A percentile compares a stretch with the other conserved stretches of the same genome.
These are phyloP conservation scores for Acanthornis magna DNA, from an alignment of 2,797 vertebrate species.

Conservation along the genomic window DNA sequence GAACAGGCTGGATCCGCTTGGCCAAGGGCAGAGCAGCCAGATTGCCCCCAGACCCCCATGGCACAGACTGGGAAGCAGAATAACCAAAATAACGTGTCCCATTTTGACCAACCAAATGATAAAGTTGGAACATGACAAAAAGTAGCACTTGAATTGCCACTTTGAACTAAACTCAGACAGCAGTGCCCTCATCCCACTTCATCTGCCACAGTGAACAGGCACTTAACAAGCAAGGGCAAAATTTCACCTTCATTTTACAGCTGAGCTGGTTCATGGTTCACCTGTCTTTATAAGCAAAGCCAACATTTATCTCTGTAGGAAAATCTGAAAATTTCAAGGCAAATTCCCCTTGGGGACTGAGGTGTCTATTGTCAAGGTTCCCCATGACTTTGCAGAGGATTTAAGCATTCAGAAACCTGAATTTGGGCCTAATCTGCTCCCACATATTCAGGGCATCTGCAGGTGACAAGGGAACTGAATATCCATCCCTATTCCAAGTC, in stretches of 20 bases:
- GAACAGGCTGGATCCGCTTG: background rate
- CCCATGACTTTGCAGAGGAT: background rate
- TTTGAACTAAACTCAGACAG: background rate
- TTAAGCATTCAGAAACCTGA: background rate
- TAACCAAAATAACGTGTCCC: background rate
- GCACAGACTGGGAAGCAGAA: background rate
- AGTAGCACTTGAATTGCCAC: background rate
- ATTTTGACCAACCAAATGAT: background rate
- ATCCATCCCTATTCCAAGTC: background rate
- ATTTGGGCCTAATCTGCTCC: background rate
- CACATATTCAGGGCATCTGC: background rate
- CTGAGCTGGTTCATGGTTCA: background rate
- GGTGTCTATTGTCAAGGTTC: background rate
- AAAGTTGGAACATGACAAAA: background rate
- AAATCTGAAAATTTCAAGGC: background rate
- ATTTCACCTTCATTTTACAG: background rate
- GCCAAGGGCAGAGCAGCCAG: background rate
- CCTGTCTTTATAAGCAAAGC: background rate
- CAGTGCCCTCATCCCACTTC: background rate
- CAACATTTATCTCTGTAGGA: background rate
- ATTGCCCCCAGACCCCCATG: background rate
- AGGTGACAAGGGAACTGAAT: background rate
- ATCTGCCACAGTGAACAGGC: background rate
- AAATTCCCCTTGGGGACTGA: fast-evolving
- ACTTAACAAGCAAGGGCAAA: background rate